Base-by-base conservation (phyloP, 2,888 invertebrate genomes). In the Drosophila bunnanda region DNA sequence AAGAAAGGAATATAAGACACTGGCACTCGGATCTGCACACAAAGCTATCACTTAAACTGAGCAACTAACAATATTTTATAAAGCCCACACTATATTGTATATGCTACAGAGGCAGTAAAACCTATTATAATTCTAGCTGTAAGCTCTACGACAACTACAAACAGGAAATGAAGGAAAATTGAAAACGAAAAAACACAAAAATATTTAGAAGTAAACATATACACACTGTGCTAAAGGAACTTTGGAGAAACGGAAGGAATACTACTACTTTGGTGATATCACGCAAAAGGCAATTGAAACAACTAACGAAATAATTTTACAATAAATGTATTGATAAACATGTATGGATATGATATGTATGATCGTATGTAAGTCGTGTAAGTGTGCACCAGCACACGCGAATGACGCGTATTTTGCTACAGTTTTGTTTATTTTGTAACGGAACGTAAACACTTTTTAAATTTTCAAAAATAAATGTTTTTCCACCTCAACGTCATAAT, bases 241-340 rank as follows among this genome's bases (percentile, higher is more conserved):
- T 87, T 81, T 80, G 64, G 66, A 69, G 32, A 41, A 58, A 75
- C 50, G 52, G 56, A 80, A 48, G 46, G 57, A 77, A 79, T 78
- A 60, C 62, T 64, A 64, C 22, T 77, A 82, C 74, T 84, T 88
- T 88, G 83, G 83, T 84, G 83, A 84, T 84, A 84, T 88, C 78
- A 82, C 85, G 83, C 83, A 85, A 88, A 84, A 82, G 88, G 83
- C 83, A 84, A 84, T 88, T 84, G 88, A 88, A 75, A 62, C 54
- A 75, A 75, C 69, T 75, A 75, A 88, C 77, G 79, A 88, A 85
- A 77, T 82, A 76, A 78, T 56, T 76, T 57, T 79, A 87, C 79
- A 76, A 73, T 61, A 68, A 77, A 67, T 30, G 34, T 62, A 65
- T 65, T 64, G 50, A 54, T 43, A 59, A 39, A 59, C 39, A 59